Conservation (phyloP, 2,113 vertebrate species). For the Blennius ocellaris region DNA sequence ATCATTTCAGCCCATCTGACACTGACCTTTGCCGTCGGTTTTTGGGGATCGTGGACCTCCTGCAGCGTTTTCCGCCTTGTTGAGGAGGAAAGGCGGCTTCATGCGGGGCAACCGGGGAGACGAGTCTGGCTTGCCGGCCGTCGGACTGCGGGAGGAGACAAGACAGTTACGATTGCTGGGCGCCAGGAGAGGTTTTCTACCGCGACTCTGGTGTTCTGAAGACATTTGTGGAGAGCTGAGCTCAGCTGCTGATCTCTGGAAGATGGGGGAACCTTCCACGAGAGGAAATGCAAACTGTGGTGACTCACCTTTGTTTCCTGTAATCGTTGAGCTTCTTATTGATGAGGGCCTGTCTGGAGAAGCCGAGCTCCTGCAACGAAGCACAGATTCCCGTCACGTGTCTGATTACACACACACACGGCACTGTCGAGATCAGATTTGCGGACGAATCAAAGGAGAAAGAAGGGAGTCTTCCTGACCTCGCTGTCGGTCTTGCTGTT, state of each 20-base stretch:
- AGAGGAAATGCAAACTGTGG: not conserved
- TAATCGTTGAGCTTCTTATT: conserved; percentile 98
- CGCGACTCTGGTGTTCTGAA: no score
- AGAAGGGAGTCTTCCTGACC: conserved; percentile 84
- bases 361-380: conserved; percentile 89
- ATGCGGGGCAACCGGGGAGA: conserved; percentile 92
- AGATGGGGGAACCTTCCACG: no score
- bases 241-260: no score
- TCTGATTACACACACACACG: not conserved
- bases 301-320: conserved; percentile 87
- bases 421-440: no score
- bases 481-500: conserved; percentile 96
- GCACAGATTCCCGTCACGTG: conserved; percentile 4
- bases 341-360: conserved; percentile 96
- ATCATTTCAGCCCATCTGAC: not conserved
- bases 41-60: conserved; percentile 84
- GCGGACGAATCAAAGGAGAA: not conserved
- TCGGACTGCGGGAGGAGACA: conserved; percentile 84
- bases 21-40: conserved; percentile 90
- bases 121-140: conserved; percentile 90
- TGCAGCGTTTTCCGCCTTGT: conserved; percentile 80
- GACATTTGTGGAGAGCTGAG: no score
- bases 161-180: not conserved
- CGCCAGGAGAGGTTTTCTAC: no score
- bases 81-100: conserved; percentile 89